Base-by-base conservation (phyloP, 2,113 vertebrate species). In the Burhinus oedicnemus region DNA sequence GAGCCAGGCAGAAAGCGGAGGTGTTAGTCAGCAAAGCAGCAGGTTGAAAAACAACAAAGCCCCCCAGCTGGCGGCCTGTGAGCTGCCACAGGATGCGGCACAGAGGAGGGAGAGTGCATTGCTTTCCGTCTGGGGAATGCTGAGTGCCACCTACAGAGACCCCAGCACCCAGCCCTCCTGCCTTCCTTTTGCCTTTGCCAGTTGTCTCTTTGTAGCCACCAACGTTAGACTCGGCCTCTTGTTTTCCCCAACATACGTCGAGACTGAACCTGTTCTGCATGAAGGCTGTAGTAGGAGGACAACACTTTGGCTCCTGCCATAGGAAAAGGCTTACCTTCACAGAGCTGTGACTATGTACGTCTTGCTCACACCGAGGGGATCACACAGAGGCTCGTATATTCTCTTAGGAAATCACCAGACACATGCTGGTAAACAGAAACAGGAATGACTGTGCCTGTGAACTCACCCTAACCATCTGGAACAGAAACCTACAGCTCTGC, bases 1-100 rank as follows among this genome's bases (percentile, higher is more conserved):
- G 92, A 96, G 87, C 44, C 45, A 74, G 51, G 94, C 94, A 97
- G 94, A 96, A 96, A 93, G 89, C 68, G 1, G 92, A 96, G 95
- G 94, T 89, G 97, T 96, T 97, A 97, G 95, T 96, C 97, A 97
- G 97, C 95, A 97, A 96, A 95, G 92, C 80, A 47, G 71, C 70
- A 44, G 38, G 51, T 9, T 87, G 45, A 81, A 92, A 94, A 96
- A 91, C 72, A 95, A 81, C 6, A 1, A 70, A 78, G 89, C 40
- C 36, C 44, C 14, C 10, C 36, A 82, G 69, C 81, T 61, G 36
- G 77, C 47, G 6, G 47, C 80, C 44, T 61, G 40, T 5, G 45
- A 96, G 78, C 45, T 47, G 22, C 25, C 75, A 83, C 75, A 89
- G 93, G 89, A 85, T 76, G 91, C 86, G 72, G 89, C 70, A 32